These are phyloP conservation scores for Phalacrocorax pelagicus DNA, from an alignment of 2,113 vertebrate species.

Conservation along the genomic window DNA sequence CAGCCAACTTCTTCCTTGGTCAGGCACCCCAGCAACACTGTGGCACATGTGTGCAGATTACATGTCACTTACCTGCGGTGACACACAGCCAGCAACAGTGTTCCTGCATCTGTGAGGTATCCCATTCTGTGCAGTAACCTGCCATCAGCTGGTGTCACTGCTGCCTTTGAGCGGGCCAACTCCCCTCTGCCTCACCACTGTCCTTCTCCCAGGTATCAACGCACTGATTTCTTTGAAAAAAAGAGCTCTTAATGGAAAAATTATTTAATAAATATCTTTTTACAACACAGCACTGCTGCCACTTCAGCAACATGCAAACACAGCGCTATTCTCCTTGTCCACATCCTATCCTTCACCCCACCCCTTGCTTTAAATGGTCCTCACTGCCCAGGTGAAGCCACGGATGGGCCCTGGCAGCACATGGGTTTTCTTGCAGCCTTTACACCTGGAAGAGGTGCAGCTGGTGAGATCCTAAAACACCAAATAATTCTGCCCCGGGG, in stretches of 20 bases:
- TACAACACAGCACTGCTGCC: neutral
- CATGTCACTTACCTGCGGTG: neutral
- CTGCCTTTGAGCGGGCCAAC: accelerated
- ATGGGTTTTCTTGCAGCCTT: neutral
- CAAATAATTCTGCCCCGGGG: no score
- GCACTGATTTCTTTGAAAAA: neutral
- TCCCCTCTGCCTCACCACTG: neutral
- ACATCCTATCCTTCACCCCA: accelerated
- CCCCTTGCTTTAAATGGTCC: neutral
- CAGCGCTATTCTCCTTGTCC: accelerated
- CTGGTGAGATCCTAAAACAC: neutral
- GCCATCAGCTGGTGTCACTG: no score
- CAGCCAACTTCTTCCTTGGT: neutral
- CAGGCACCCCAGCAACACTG: neutral
- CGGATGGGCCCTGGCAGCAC: neutral
- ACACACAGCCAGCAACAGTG: accelerated
- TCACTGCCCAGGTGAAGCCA: neutral
- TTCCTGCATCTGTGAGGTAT: neutral
- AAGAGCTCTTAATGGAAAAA: neutral
- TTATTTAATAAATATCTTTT: neutral
- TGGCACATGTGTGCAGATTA: accelerated
- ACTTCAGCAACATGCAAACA: accelerated
- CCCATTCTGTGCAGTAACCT: neutral
- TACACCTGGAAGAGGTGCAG: neutral
- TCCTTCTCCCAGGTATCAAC: neutral